Evolutionary conservation across 2,888 invertebrate species (phyloP).

Genomic region (Hemithea aestivaria): DNA sequence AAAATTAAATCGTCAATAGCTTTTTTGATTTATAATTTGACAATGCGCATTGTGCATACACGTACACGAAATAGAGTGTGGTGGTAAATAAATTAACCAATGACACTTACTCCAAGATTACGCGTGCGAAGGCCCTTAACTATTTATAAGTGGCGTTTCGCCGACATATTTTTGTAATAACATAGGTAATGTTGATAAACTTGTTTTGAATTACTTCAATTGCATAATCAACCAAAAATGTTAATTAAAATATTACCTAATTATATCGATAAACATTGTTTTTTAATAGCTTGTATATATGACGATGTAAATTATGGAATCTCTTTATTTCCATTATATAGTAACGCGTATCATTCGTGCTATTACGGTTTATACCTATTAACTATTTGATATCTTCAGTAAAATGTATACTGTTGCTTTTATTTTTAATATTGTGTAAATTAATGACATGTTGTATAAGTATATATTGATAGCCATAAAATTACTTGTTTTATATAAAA

Average conservation of each 20-base stretch:
- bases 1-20: too few relatives aligned
- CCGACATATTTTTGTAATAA: constrained; percentile 4
- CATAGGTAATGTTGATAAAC: constrained; percentile 3
- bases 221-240: constrained; percentile 2
- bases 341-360: constrained; percentile 64
- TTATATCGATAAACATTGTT: constrained; percentile 65
- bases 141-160: constrained; percentile 3
- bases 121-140: not conserved
- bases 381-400: constrained; percentile 65
- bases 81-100: too few relatives aligned
- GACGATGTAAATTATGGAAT: constrained; percentile 72
- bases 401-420: constrained; percentile 73
- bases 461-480: constrained; percentile 77
- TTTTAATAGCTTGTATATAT: constrained; percentile 60
- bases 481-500: constrained; percentile 77
- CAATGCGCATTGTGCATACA: too few relatives aligned
- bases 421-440: constrained; percentile 73
- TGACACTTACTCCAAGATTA: too few relatives aligned
- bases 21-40: too few relatives aligned
- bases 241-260: constrained; percentile 17
- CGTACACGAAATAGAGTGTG: too few relatives aligned
- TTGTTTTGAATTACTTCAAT: not conserved
- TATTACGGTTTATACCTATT: constrained; percentile 61
- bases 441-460: constrained; percentile 77
- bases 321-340: constrained; percentile 67